These are phyloP conservation scores for Gymnarchus niloticus DNA, from an alignment of 2,113 vertebrate genomes.

Conservation along the genomic window DNA sequence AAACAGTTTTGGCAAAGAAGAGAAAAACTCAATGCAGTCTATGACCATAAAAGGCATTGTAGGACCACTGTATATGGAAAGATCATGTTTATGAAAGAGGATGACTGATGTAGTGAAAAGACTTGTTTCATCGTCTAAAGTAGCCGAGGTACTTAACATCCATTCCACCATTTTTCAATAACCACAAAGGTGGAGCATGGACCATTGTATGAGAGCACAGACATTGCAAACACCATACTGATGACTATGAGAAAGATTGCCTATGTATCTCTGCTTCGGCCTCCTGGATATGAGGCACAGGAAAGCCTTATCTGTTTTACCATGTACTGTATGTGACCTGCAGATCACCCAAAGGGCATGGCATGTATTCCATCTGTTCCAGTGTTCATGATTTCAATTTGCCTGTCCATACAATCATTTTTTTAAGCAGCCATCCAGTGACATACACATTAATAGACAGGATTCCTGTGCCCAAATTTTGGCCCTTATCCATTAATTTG, in stretches of 20 bases:
- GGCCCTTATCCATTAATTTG: not conserved
- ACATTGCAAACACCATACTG: too few species aligned
- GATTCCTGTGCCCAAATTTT: not conserved
- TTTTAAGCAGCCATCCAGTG: not conserved
- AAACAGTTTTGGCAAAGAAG: not conserved
- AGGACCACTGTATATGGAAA: not conserved
- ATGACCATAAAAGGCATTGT: slow-evolving; percentile 18
- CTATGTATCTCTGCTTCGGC: not conserved
- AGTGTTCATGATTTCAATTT: not conserved
- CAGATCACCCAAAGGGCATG: not conserved
- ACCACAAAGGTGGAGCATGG: not conserved
- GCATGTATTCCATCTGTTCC: not conserved
- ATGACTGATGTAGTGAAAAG: not conserved
- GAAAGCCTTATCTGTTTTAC: not conserved
- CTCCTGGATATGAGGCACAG: not conserved
- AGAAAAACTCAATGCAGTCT: not conserved
- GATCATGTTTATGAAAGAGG: not conserved
- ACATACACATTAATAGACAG: not conserved
- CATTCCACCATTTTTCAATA: not conserved
- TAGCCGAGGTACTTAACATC: not conserved
- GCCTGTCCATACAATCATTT: not conserved
- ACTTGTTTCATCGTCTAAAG: not conserved
- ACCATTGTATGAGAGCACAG: not conserved
- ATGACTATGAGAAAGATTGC: not conserved
- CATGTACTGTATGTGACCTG: not conserved